These are phyloP conservation scores for Tiliqua scincoides DNA, from an alignment of 2,113 vertebrate genomes.

Conservation along the genomic window DNA sequence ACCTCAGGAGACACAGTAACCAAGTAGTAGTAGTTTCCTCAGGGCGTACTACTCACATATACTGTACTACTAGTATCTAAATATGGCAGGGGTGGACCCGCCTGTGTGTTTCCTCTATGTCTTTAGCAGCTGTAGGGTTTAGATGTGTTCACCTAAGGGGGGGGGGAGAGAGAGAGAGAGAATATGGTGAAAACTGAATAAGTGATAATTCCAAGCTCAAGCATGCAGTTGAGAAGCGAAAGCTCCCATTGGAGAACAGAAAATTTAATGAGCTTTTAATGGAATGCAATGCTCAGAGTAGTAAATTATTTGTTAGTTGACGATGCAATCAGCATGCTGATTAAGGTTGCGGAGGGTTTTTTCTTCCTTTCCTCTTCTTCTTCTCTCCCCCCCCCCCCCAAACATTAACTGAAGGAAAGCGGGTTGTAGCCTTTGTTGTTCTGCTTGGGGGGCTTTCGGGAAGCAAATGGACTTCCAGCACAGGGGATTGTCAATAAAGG, in stretches of 20 bases:
- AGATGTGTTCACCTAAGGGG: slow-evolving; percentile 59
- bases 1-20: fast-evolving
- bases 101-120: slow-evolving; percentile 14
- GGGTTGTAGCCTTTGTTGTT: slow-evolving; percentile 73
- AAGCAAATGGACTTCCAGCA: slow-evolving; percentile 79
- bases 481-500: slow-evolving; percentile 81
- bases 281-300: slow-evolving; percentile 83
- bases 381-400: slow-evolving; percentile 54
- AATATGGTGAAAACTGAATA: slow-evolving; percentile 65
- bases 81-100: not conserved
- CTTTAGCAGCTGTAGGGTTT: slow-evolving; percentile 22
- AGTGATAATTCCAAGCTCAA: slow-evolving; percentile 75
- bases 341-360: slow-evolving; percentile 84
- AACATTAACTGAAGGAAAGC: slow-evolving; percentile 82
- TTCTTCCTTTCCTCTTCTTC: no score
- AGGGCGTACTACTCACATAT: no score
- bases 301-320: slow-evolving; percentile 90
- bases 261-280: slow-evolving; percentile 89
- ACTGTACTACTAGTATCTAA: no score
- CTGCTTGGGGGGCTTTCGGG: slow-evolving; percentile 76
- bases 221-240: slow-evolving; percentile 76
- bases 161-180: not conserved
- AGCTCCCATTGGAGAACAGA: slow-evolving; percentile 84
- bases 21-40: slow-evolving; percentile 24
- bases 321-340: slow-evolving; percentile 86